These are phyloP conservation scores for Lochmaea capreae DNA, from an alignment of 2,888 invertebrate species.

Conservation along the genomic window DNA sequence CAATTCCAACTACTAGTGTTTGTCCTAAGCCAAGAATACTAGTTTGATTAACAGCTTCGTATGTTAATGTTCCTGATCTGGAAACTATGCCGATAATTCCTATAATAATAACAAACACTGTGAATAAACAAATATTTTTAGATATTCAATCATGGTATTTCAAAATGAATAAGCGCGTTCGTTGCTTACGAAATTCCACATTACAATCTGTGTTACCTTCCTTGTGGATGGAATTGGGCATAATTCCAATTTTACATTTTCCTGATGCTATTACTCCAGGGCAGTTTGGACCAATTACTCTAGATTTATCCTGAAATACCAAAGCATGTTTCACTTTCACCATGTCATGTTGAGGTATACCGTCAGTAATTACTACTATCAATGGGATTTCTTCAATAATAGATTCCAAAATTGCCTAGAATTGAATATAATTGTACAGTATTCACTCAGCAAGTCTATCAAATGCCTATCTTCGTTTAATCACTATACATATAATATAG, in stretches of 20 bases:
- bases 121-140: no score
- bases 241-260: slow-evolving; percentile 81
- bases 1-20: slow-evolving; percentile 84
- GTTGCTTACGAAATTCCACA: no score
- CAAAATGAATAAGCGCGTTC: no score
- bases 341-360: slow-evolving; percentile 77
- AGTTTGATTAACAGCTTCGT: slow-evolving; percentile 83
- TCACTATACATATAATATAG: no score
- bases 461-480: no score
- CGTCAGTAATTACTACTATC: slow-evolving; percentile 75
- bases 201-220: slow-evolving; percentile 68
- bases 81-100: slow-evolving; percentile 74
- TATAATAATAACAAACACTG: slow-evolving; percentile 21
- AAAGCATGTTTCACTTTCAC: slow-evolving; percentile 78
- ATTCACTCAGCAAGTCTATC: no score
- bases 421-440: slow-evolving; percentile 8
- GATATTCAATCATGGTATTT: no score
- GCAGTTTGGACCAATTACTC: slow-evolving; percentile 86
- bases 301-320: slow-evolving; percentile 74
- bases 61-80: slow-evolving; percentile 72
- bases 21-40: slow-evolving; percentile 85
- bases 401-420: slow-evolving; percentile 76
- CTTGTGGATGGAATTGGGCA: slow-evolving; percentile 86
- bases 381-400: slow-evolving; percentile 81
- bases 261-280: slow-evolving; percentile 81